Evolutionary conservation across 2,888 invertebrate genomes (phyloP).

Genomic region (Agrochola litura): DNA sequence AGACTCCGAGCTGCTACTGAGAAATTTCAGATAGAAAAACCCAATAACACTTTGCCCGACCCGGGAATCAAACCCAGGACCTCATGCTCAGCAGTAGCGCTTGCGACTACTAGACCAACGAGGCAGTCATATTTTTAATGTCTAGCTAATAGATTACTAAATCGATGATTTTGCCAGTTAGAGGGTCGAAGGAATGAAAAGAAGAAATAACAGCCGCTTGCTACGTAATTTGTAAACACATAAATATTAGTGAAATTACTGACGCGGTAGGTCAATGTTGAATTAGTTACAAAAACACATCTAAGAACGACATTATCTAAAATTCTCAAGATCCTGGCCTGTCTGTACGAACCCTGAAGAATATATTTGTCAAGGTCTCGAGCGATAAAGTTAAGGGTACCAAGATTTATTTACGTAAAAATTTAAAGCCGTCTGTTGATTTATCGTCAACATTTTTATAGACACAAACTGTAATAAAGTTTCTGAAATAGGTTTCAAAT

Average conservation of each 20-base stretch:
- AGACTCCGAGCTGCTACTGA: no score
- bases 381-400: not conserved
- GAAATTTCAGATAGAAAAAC: no score
- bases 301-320: not conserved
- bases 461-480: slow-evolving; percentile 10
- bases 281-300: not conserved
- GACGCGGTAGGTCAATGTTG: no score
- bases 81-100: no score
- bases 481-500: slow-evolving; percentile 13
- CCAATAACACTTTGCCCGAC: no score
- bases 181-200: no score
- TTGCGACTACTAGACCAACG: no score
- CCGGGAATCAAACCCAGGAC: no score
- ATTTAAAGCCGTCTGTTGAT: not conserved
- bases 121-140: no score
- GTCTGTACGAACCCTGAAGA: not conserved
- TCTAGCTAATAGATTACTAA: no score
- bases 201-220: not conserved
- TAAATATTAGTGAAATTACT: not conserved
- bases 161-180: no score
- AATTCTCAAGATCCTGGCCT: not conserved
- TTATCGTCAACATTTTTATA: not conserved
- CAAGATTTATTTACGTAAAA: not conserved
- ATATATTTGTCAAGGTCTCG: not conserved
- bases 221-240: not conserved